Conservation (phyloP, 2,888 invertebrate species). For the Erynnis tages region DNA sequence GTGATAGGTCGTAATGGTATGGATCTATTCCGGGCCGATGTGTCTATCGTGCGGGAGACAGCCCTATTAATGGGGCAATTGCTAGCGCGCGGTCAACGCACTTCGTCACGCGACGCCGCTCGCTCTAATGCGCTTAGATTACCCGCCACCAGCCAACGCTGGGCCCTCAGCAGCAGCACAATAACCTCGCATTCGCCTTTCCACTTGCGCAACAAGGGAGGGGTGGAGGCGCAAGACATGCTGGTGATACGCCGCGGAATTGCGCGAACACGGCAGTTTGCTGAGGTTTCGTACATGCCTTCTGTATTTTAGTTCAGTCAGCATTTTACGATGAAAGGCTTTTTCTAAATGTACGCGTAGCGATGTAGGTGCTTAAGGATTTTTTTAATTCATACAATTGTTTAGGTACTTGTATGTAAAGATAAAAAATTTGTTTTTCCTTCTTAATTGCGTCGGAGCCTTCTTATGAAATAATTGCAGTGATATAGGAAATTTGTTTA, state of each 20-base stretch:
- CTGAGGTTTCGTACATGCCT: conserved; percentile 53
- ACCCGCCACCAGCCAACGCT: conserved; percentile 49
- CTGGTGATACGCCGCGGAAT: conserved; percentile 46
- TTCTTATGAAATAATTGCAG: too few species aligned
- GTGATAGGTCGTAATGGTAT: not conserved
- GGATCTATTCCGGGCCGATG: conserved; percentile 4
- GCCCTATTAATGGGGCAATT: conserved; percentile 69
- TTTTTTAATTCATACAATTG: not conserved
- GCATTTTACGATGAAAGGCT: not conserved
- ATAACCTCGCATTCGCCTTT: conserved; percentile 26
- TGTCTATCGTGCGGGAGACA: conserved; percentile 44
- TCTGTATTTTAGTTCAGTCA: conserved; percentile 7
- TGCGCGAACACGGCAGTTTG: conserved; percentile 64
- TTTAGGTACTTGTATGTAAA: not conserved
- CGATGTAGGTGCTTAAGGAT: too few species aligned
- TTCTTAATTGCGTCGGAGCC: too few species aligned
- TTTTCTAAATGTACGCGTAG: not conserved
- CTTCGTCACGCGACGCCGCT: conserved; percentile 72
- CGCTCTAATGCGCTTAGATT: conserved; percentile 76
- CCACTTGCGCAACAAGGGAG: conserved; percentile 7
- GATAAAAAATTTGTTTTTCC: too few species aligned
- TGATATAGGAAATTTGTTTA: too few species aligned
- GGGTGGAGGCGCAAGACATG: conserved; percentile 37
- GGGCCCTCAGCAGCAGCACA: conserved; percentile 39
- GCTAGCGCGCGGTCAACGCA: conserved; percentile 72